Percentiles rank a stretch among this genome's conserved stretches.
These are phyloP conservation scores for Rhipidura dahli DNA, from an alignment of 2,113 vertebrate species.

Conservation along the genomic window DNA sequence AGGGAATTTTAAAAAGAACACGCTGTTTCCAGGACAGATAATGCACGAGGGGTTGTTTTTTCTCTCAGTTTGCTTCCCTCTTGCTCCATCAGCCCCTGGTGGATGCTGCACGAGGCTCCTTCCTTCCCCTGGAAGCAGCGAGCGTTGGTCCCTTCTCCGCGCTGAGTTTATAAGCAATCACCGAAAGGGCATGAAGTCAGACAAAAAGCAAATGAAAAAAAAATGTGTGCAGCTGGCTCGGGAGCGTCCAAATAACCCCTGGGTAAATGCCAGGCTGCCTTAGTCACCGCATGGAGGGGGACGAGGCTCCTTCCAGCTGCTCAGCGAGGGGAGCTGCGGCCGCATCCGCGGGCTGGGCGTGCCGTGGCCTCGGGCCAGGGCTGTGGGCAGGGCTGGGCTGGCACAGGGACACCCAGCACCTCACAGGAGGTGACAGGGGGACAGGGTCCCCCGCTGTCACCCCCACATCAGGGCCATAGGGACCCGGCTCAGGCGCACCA, in stretches of 20 bases:
- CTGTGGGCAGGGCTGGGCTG: neutral
- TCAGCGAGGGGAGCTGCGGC: neutral
- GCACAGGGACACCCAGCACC: neutral
- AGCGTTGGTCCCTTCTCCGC: neutral
- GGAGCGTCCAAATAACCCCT: conserved; percentile 17
- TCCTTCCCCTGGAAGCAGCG: neutral
- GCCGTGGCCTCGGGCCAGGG: accelerated
- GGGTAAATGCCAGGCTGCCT: conserved; percentile 55
- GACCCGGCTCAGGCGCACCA: neutral
- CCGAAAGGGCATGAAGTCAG: conserved; percentile 37
- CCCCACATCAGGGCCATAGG: neutral
- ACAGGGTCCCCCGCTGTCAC: neutral
- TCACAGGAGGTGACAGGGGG: too few species aligned
- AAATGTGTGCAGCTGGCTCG: neutral
- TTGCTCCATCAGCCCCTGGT: neutral
- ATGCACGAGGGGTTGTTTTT: neutral
- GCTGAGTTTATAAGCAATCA: neutral
- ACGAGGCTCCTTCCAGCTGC: neutral
- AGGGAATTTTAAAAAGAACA: neutral
- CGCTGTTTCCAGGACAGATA: neutral
- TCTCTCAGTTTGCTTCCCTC: neutral
- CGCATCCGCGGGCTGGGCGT: neutral
- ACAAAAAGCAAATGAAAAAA: neutral
- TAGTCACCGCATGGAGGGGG: neutral
- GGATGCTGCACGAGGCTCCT: neutral